These are phyloP conservation scores for Pimpla rufipes DNA, from an alignment of 2,888 invertebrate species.

Conservation along the genomic window DNA sequence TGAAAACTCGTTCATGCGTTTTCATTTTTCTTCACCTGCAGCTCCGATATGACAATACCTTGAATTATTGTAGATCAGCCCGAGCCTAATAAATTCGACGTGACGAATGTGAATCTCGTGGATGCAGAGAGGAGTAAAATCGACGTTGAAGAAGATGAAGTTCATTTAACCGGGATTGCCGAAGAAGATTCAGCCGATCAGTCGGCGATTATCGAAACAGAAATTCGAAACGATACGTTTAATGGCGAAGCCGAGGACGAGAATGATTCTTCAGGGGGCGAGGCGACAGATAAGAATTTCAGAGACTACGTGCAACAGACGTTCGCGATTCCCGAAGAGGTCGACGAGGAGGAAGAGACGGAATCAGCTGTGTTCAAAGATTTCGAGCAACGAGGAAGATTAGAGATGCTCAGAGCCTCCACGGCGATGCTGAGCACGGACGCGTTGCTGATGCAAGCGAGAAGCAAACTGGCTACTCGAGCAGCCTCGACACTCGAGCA, in stretches of 20 bases:
- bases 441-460: constrained; percentile 2
- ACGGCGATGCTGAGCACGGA: not conserved
- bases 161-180: not conserved
- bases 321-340: not conserved
- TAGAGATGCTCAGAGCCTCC: not conserved
- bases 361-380: constrained; percentile 3
- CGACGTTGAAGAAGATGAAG: constrained; percentile 37
- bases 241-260: constrained; percentile 17
- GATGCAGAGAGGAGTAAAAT: constrained; percentile 2
- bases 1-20: constrained; percentile 4
- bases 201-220: constrained; percentile 5
- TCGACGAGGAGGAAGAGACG: constrained; percentile 39
- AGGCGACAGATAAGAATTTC: constrained; percentile 1
- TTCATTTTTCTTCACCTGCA: not conserved
- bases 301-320: not conserved
- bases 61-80: constrained; percentile 30
- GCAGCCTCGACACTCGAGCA: constrained; percentile 53
- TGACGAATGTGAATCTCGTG: constrained; percentile 40
- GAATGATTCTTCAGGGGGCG: not conserved
- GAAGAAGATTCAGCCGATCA: not conserved
- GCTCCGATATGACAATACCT: not conserved
- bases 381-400: not conserved
- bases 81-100: constrained; percentile 29
- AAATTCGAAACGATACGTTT: not conserved
- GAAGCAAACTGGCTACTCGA: constrained; percentile 31